Evolutionary conservation across 2,888 invertebrate genomes (phyloP), one percentile per base, ranked within the genome.

Genomic region (Thecocarcelia acutangulata): DNA sequence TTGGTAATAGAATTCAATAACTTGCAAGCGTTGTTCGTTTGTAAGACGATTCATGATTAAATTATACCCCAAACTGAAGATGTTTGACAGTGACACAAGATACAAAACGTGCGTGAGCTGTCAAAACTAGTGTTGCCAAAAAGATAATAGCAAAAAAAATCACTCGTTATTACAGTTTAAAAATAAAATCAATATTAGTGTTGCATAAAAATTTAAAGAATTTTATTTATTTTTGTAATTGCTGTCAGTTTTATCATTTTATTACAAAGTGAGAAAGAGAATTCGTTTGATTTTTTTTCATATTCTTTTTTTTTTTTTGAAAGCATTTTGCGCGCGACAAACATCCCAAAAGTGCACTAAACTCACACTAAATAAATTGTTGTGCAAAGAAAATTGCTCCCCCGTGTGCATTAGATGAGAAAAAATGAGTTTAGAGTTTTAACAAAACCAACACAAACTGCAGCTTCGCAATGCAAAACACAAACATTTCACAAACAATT

Each of bases 341-440:
- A 77, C 46, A 76, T 83, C 83, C 84, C 84, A 81, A 78, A 80
- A 69, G 84, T 78, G 81, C 78, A 82, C 81, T 83, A 84, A 84
- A 77, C 79, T 80, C 78, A 69, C 37, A 80, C 84, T 80, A 83
- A 84, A 84, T 83, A 84, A 84, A 84, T 84, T 84, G 84, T 82
- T 83, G 74, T 84, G 84, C 83, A 84, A 80, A 81, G 48, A 75
- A 84, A 83, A 84, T 84, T 84, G 83, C 83, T 83, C 84, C 84
- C 83, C 48, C 52, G 84, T 52, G 84, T 83, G 83, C 79, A 81
- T 84, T 84, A 84, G 84, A 83, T 82, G 83, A 80, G 72, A 74
- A 82, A 84, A 84, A 84, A 81, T 83, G 75, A 73, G 86, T 86
- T 84, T 73, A 78, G 74, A 83, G 54, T 86, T 88, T 79, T 74